phyloP scores from a whole-genome alignment of 2,888 invertebrate genomes.

The Athrips mouffetella region DNA sequence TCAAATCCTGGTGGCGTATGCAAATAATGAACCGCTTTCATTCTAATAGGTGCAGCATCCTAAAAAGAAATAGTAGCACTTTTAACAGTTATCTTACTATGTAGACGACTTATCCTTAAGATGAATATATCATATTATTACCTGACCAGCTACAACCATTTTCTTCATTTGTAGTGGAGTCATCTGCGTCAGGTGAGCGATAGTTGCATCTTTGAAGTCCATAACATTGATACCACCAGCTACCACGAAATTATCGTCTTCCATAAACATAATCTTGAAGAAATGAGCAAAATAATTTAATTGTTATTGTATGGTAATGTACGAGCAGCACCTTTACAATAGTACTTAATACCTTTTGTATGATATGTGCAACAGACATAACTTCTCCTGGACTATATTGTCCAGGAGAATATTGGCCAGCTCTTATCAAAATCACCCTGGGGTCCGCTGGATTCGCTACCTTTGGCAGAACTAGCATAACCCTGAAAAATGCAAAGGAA shows the following conservation, averaged over 20 bases:
- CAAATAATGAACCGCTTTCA: conserved; percentile 72
- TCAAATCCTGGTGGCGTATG: conserved; percentile 71
- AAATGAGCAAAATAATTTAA: too few relatives aligned
- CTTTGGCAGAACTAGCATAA: conserved; percentile 39
- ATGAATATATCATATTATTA: conserved; percentile 22
- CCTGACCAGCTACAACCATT: conserved; percentile 35
- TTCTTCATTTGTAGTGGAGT: conserved; percentile 69
- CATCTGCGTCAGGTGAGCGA: conserved; percentile 62
- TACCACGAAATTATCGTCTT: conserved; percentile 69
- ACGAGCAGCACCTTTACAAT: too few relatives aligned
- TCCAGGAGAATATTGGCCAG: conserved; percentile 63
- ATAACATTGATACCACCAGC: conserved; percentile 59
- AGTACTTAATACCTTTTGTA: conserved; percentile 45
- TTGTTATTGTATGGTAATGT: too few relatives aligned
- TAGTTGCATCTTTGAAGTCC: conserved; percentile 61
- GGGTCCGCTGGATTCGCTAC: conserved; percentile 45
- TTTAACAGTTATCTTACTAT: background rate
- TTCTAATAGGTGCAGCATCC: conserved; percentile 75
- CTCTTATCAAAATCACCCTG: conserved; percentile 69
- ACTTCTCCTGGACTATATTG: conserved; percentile 39
- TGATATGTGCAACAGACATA: conserved; percentile 31
- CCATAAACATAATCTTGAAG: too few relatives aligned
- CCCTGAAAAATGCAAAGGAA: conserved; percentile 37
- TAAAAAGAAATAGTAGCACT: conserved; percentile 36
- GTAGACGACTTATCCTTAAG: background rate